phyloP scores from a whole-genome alignment of 2,113 vertebrate species.

The Solenodon paradoxus region DNA sequence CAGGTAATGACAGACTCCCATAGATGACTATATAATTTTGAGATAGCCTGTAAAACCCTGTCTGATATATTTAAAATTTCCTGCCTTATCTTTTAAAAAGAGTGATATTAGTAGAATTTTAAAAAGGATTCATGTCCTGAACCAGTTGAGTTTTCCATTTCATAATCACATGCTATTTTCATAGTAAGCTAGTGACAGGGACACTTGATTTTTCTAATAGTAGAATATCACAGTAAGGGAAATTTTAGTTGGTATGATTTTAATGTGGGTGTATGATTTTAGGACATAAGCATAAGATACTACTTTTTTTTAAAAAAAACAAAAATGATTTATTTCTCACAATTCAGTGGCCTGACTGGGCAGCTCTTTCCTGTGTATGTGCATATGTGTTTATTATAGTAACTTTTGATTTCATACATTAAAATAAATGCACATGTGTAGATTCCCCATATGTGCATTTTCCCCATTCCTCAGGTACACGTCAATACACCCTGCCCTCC shows the following conservation, averaged over 20 bases:
- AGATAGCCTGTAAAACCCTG: neutral
- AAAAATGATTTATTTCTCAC: too few species aligned
- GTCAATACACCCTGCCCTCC: too few species aligned
- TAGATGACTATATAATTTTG: neutral
- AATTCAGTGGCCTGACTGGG: too few species aligned
- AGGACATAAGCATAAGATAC: neutral
- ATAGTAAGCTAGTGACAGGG: neutral
- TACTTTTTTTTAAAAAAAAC: too few species aligned
- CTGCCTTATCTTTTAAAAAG: constrained; percentile 4
- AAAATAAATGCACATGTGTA: too few species aligned
- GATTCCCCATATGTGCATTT: too few species aligned
- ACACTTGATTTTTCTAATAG: constrained; percentile 18
- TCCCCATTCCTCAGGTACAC: too few species aligned
- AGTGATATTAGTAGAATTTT: neutral
- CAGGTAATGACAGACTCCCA: neutral
- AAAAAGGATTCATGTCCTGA: neutral
- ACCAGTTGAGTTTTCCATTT: constrained; percentile 10
- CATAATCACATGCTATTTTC: constrained; percentile 5
- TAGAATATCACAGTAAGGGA: neutral
- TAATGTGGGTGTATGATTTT: neutral
- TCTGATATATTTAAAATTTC: neutral
- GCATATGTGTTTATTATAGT: too few species aligned
- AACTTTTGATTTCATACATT: too few species aligned
- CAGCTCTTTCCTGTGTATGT: too few species aligned
- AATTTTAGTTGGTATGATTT: neutral